These are phyloP conservation scores for Etheostoma nigrum DNA, from an alignment of 2,797 vertebrate genomes.

Conservation along the genomic window DNA sequence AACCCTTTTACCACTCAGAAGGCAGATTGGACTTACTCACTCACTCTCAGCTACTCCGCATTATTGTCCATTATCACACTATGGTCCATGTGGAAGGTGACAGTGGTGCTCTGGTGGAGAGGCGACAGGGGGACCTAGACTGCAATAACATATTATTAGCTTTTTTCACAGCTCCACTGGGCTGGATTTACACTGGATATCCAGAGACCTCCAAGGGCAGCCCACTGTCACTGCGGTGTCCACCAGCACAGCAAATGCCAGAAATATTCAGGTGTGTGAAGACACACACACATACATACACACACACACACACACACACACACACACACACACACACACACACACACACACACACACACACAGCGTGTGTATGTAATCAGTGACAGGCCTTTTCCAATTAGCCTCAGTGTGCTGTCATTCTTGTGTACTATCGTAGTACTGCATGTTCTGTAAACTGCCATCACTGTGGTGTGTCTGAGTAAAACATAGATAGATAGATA, in stretches of 20 bases:
- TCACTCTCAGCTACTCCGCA: conserved; percentile 82
- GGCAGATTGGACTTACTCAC: conserved; percentile 81
- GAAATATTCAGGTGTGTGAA: conserved; percentile 62
- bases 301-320: conserved; percentile 37
- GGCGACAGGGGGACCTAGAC: conserved; percentile 83
- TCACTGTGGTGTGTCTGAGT: conserved; percentile 12
- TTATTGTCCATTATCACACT: conserved; percentile 89
- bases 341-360: conserved; percentile 22
- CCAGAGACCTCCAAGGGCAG: conserved; percentile 85
- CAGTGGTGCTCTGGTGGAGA: conserved; percentile 85
- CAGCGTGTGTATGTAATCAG: conserved; percentile 63
- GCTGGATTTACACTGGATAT: conserved; percentile 89
- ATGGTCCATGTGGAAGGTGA: conserved; percentile 83
- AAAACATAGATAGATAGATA: conserved; percentile 11
- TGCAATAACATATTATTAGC: conserved; percentile 91
- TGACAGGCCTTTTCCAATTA: conserved; percentile 73
- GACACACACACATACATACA: conserved; percentile 44
- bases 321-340: conserved; percentile 17
- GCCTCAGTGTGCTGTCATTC: conserved; percentile 60
- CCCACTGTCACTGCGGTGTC: conserved; percentile 79
- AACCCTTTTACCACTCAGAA: conserved; percentile 80
- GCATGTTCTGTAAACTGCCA: conserved; percentile 41
- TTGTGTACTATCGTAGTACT: conserved; percentile 45
- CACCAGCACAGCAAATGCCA: conserved; percentile 73
- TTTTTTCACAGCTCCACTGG: conserved; percentile 85